Base-by-base conservation (phyloP, 2,888 invertebrate genomes). In the Drosophila maculinotata region DNA sequence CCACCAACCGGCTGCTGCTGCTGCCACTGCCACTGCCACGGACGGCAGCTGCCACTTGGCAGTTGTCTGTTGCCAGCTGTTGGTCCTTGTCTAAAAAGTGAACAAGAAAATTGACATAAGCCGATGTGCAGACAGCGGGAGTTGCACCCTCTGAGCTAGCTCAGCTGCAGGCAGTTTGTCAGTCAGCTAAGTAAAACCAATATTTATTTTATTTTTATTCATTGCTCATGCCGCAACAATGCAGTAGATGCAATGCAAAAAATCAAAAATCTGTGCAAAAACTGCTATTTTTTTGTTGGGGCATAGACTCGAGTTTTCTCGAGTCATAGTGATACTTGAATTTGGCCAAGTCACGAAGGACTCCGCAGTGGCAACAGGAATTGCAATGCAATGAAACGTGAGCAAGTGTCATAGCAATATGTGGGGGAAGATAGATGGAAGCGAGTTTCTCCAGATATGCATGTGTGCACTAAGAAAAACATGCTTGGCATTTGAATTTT, bases 51-150 rank as follows among this genome's bases (percentile, higher is more conserved):
- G 60, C 26, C 30, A 33, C 14, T 49, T 64, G 58, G 14, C 51
- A 48, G 49, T 35, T 41, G 65, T 23, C 33, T 35, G 12, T 36
- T 58, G 69, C 45, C 56, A 56, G 49, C 36, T 38, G 48, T 9
- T 45, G 14, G 48, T 49, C 44, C 59, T 52, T 68, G 67, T 51
- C 42, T 26, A 9, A 30, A 44, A 48, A 52, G 31, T 5, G 44
- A 31, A 54, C 56, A 51, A 25, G 57, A 51, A 72, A 77, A 79
- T 59, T 68, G 66, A 72, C 77, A 70, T 62, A 39, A 64, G 36
- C 47, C 26, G n/a, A n/a, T n/a, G n/a, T n/a, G n/a, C 39, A 63
- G 64, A 63, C n/a, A n/a, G n/a, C n/a, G n/a, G n/a, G n/a, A n/a
- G n/a, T n/a, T 62, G 65, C 63, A 65, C 36, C 28, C 30, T 33